phyloP scores from a whole-genome alignment of 2,888 invertebrate genomes.

The Perdita meconis region DNA sequence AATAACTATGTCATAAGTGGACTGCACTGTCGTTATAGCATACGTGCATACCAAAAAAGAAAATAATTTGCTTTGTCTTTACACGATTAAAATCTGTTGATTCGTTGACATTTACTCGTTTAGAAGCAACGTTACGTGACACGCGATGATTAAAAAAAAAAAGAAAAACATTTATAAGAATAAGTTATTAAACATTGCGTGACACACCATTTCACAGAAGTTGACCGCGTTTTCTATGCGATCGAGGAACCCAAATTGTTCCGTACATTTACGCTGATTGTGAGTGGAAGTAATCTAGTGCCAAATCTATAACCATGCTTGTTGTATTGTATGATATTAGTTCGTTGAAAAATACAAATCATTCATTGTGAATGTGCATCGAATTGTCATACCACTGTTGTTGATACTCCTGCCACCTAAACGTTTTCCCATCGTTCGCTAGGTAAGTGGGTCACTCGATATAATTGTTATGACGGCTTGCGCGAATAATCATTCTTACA shows the following conservation, averaged over 20 bases:
- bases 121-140: background rate
- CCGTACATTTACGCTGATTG: background rate
- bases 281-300: background rate
- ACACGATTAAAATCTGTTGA: background rate
- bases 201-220: slow-evolving; percentile 46
- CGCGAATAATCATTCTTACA: slow-evolving; percentile 15
- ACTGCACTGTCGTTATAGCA: too few relatives aligned
- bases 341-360: too few relatives aligned
- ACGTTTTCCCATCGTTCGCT: slow-evolving; percentile 5
- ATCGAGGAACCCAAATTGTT: slow-evolving; percentile 9
- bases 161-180: slow-evolving; percentile 1
- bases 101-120: slow-evolving; percentile 1
- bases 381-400: background rate
- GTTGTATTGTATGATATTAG: too few relatives aligned
- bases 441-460: slow-evolving; percentile 59
- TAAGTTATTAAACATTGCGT: slow-evolving; percentile 50
- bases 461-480: slow-evolving; percentile 33
- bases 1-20: too few relatives aligned
- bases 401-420: background rate
- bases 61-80: background rate
- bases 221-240: background rate
- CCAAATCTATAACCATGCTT: background rate
- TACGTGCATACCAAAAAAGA: background rate
- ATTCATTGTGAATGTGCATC: background rate
- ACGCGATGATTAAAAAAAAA: background rate